These are phyloP conservation scores for Hestina assimilis DNA, from an alignment of 1,140 invertebrate genomes.

Conservation along the genomic window DNA sequence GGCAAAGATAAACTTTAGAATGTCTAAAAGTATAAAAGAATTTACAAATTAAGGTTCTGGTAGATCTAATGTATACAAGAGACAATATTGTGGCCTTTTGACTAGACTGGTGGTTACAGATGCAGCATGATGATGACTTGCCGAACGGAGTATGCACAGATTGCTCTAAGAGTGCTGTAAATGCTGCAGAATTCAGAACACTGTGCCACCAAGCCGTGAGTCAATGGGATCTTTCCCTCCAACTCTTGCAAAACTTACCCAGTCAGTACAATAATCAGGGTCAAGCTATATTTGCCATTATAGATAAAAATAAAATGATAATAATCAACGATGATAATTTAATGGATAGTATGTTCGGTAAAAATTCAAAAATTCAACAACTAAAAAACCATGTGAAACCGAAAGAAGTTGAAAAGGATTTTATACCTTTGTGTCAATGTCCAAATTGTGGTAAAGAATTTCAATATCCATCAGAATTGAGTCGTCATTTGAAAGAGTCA, in stretches of 20 bases:
- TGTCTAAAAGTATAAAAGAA: too few relatives aligned
- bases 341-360: neutral
- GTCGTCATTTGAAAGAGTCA: slow-evolving; percentile 54
- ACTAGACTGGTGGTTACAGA: slow-evolving; percentile 60
- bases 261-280: slow-evolving; percentile 8
- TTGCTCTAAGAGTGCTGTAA: slow-evolving; percentile 43
- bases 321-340: slow-evolving; percentile 27
- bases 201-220: slow-evolving; percentile 38
- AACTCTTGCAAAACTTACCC: slow-evolving; percentile 39
- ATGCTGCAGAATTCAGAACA: slow-evolving; percentile 46
- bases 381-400: slow-evolving; percentile 9
- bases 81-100: slow-evolving; percentile 45
- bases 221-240: slow-evolving; percentile 44
- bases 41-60: too few relatives aligned
- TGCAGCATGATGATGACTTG: slow-evolving; percentile 45
- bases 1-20: too few relatives aligned
- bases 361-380: slow-evolving; percentile 3
- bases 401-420: slow-evolving; percentile 4
- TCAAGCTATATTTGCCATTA: slow-evolving; percentile 31
- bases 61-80: neutral
- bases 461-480: slow-evolving; percentile 40
- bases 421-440: slow-evolving; percentile 33
- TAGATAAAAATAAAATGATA: slow-evolving; percentile 36
- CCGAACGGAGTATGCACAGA: slow-evolving; percentile 46
- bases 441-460: slow-evolving; percentile 52